Evolutionary conservation across 2,888 invertebrate genomes (phyloP).

Genomic region (Lamellibrachia columna): DNA sequence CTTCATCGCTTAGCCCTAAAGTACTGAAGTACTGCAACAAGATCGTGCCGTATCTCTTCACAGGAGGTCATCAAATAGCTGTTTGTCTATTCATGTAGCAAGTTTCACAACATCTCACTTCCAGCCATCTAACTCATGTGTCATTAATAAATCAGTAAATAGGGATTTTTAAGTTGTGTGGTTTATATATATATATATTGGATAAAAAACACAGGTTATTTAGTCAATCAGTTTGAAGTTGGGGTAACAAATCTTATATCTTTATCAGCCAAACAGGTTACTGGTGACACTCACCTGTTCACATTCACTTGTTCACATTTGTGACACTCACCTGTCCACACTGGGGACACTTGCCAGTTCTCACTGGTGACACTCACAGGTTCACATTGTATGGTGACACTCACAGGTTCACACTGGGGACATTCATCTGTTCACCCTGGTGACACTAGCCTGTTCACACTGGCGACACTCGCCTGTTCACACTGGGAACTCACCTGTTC

Average conservation of each 20-base stretch:
- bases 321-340: constrained; percentile 47
- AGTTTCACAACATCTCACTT: background rate
- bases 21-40: constrained; percentile 57
- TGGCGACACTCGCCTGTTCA: constrained; percentile 46
- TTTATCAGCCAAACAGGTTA: too few species aligned
- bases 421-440: too few species aligned
- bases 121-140: background rate
- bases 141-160: background rate
- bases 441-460: constrained; percentile 50
- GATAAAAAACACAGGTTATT: background rate
- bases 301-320: too few species aligned
- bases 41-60: background rate
- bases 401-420: too few species aligned
- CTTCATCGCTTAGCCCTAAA: constrained; percentile 52
- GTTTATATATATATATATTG: constrained; percentile 16
- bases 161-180: background rate
- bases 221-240: background rate
- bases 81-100: background rate
- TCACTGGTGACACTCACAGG: too few species aligned
- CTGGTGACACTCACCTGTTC: too few species aligned
- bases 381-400: too few species aligned
- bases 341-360: constrained; percentile 46
- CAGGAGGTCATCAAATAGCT: background rate
- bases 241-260: background rate
- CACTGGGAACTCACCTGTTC: background rate